Base-by-base conservation (phyloP, 2,113 vertebrate species). In the Neoarius graeffei region DNA sequence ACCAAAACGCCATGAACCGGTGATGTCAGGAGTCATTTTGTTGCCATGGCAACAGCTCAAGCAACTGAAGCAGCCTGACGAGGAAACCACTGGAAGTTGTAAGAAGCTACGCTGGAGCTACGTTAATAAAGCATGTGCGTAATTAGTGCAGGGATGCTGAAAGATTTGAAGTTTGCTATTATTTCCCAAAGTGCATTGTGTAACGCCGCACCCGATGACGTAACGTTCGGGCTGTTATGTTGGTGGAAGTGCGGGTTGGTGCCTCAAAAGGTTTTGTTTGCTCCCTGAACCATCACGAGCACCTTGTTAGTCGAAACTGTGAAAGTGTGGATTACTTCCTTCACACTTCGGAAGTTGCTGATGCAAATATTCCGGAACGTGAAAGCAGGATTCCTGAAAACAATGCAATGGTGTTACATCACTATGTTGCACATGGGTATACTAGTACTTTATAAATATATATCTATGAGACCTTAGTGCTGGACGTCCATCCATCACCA, bases 261-360 rank as follows among this genome's bases (percentile, higher is more conserved):
- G 27, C 50, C 52, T 79, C 52, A 27, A 17, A 79, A 79, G 52
- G 25, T 54, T 11, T 42, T 11, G 48, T 20, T 25, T 52, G 48
- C 25, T 77, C 48, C 56, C 57, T 42, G 9, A 62, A 15, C 57
- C 80, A 14, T 62, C 59, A 25, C 57, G 13, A 42, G 57, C 57
- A 48, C 57, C 80, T 81, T 42, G 80, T 81, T 81, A 60, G 27
- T 13, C 42, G 57, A 60, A 81, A 81, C 27, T 23, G 30, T 81
- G 80, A 62, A 25, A 35, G 59, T 0, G 15, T 62, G 59, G 94
- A 96, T 96, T 94, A 95, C 92, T 96, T 95, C 94, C 93, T 92
- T 93, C 92, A 94, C 94, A 93, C 94, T 94, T 93, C 93, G 93
- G 94, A 95, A 96, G 93, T 92, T 95, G 95, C 94, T 95, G 95